Percentiles rank a stretch among this genome's conserved stretches.
These are phyloP conservation scores for Eudasyphora cyanicolor DNA, from an alignment of 2,888 invertebrate species.

Conservation along the genomic window DNA sequence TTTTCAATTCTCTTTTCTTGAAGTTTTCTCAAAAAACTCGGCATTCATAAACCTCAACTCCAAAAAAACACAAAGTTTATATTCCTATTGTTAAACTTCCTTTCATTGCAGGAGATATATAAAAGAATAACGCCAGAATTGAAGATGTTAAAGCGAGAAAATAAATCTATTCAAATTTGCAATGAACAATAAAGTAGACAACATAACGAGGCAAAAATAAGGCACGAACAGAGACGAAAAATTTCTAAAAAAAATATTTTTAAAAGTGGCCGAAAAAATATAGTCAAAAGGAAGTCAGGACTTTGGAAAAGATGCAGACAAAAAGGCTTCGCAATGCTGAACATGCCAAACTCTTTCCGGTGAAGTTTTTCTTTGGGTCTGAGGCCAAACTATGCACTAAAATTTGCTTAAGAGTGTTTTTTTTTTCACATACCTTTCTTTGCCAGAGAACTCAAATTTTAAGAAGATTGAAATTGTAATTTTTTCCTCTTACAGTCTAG, in stretches of 20 bases:
- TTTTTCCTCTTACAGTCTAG: neutral
- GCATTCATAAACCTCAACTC: no score
- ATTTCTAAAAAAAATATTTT: neutral
- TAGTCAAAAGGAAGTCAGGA: neutral
- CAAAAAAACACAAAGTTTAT: neutral
- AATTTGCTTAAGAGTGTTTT: neutral
- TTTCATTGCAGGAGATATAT: neutral
- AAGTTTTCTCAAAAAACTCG: neutral
- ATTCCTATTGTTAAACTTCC: slow-evolving; percentile 14
- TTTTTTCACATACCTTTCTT: neutral
- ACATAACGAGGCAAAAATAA: slow-evolving; percentile 51
- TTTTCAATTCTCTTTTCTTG: slow-evolving; percentile 16
- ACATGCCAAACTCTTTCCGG: neutral
- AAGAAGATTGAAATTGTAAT: neutral
- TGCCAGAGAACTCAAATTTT: no score
- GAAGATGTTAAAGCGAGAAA: slow-evolving; percentile 15
- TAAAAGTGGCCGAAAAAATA: neutral
- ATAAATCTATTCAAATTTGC: slow-evolving; percentile 50
- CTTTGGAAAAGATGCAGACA: no score
- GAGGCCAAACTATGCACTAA: neutral
- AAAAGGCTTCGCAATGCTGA: neutral
- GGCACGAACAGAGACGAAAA: neutral
- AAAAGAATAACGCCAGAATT: neutral
- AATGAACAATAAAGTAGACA: slow-evolving; percentile 38
- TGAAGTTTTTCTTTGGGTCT: neutral